Conservation (phyloP, 2,888 invertebrate genomes). For the Sepioteuthis lessoniana region DNA sequence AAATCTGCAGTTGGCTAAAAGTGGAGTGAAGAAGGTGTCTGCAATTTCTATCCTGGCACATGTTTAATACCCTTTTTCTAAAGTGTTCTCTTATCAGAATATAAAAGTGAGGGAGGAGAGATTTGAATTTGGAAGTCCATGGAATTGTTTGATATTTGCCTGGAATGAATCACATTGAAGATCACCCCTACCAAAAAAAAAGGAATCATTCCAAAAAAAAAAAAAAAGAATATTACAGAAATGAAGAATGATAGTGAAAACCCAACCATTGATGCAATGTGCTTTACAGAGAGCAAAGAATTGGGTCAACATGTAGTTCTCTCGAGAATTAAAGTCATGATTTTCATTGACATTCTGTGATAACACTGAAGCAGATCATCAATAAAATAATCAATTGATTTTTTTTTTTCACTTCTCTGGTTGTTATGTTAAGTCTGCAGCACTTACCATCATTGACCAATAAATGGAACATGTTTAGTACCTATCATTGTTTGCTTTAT, state of each 20-base stretch:
- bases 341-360: neutral
- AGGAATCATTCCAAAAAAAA: too few species aligned
- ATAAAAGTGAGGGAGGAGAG: too few species aligned
- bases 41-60: too few species aligned
- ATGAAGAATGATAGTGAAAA: neutral
- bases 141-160: too few species aligned
- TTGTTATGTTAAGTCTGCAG: neutral
- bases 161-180: too few species aligned
- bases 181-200: too few species aligned
- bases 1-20: too few species aligned
- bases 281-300: neutral
- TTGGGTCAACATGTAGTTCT: neutral
- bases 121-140: too few species aligned
- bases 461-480: neutral
- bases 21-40: too few species aligned
- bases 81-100: too few species aligned
- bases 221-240: neutral
- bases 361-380: neutral
- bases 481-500: neutral
- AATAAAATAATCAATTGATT: neutral
- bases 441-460: neutral
- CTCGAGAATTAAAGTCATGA: neutral
- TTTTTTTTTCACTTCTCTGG: neutral
- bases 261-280: neutral
- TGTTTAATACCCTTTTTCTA: too few species aligned